These are phyloP conservation scores for Cygnus olor DNA, from an alignment of 2,797 vertebrate species.

Conservation along the genomic window DNA sequence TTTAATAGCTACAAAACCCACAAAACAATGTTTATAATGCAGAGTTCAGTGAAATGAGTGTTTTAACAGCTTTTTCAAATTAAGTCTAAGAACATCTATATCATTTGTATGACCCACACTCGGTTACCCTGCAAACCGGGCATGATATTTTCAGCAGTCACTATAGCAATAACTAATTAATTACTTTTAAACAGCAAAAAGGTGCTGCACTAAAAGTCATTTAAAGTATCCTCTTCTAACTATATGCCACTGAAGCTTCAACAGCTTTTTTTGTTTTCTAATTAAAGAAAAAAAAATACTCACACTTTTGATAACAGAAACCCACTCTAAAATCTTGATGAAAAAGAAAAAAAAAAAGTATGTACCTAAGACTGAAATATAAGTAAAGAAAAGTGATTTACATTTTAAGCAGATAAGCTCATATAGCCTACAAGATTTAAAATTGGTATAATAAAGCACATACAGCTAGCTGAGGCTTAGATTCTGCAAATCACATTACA, in stretches of 20 bases:
- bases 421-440: not conserved
- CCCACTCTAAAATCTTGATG: not conserved
- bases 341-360: not conserved
- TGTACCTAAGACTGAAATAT: not conserved
- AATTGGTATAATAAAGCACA: not conserved
- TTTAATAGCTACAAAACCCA: slow-evolving; percentile 18
- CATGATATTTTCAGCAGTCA: slow-evolving; percentile 49
- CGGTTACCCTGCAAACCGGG: slow-evolving; percentile 24
- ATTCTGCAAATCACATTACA: not conserved
- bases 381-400: not conserved
- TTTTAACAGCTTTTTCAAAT: slow-evolving; percentile 59
- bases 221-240: slow-evolving; percentile 34
- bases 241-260: not conserved
- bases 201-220: slow-evolving; percentile 15
- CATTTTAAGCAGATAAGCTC: not conserved
- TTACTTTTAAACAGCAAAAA: slow-evolving; percentile 59
- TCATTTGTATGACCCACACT: slow-evolving; percentile 42
- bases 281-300: not conserved
- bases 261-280: not conserved
- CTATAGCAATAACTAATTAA: slow-evolving; percentile 48
- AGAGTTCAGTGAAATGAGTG: slow-evolving; percentile 34
- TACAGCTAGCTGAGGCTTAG: not conserved
- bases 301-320: not conserved
- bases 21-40: slow-evolving; percentile 13
- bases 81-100: slow-evolving; percentile 35